Conservation (phyloP, 2,888 invertebrate species). For the Andricus curvator region DNA sequence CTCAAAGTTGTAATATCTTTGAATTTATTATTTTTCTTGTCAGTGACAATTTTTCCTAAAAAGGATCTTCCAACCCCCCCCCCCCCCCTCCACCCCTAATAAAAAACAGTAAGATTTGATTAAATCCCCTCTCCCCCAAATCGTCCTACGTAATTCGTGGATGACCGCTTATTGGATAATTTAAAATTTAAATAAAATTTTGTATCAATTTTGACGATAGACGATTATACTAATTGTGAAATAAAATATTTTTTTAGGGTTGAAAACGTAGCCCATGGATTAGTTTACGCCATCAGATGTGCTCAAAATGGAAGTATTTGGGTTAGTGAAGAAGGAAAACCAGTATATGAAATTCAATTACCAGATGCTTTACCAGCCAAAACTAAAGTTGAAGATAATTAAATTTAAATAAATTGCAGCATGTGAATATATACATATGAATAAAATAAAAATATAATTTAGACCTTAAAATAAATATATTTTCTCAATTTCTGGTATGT, state of each 20-base stretch:
- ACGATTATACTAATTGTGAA: not conserved
- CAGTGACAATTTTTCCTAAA: too few relatives aligned
- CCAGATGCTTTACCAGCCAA: conserved; percentile 67
- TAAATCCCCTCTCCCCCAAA: too few relatives aligned
- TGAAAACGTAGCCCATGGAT: conserved; percentile 68
- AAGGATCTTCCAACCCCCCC: too few relatives aligned
- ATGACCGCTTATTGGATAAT: not conserved
- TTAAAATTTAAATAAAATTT: not conserved
- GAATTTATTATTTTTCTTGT: too few relatives aligned
- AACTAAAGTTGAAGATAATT: conserved; percentile 11
- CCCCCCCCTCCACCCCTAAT: too few relatives aligned
- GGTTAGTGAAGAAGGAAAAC: conserved; percentile 72
- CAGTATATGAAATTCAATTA: conserved; percentile 71
- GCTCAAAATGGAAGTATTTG: conserved; percentile 74
- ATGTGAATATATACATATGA: not conserved
- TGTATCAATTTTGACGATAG: not conserved
- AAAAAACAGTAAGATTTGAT: too few relatives aligned
- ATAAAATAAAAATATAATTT: not conserved
- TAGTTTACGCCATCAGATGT: conserved; percentile 71
- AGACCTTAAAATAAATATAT: too few relatives aligned
- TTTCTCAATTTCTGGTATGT: too few relatives aligned
- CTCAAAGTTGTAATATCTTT: too few relatives aligned
- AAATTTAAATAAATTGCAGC: not conserved
- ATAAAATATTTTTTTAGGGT: conserved; percentile 59
- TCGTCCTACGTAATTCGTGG: too few relatives aligned